These are phyloP conservation scores for Eugnorisma glareosa DNA, from an alignment of 2,888 invertebrate genomes.

Conservation along the genomic window DNA sequence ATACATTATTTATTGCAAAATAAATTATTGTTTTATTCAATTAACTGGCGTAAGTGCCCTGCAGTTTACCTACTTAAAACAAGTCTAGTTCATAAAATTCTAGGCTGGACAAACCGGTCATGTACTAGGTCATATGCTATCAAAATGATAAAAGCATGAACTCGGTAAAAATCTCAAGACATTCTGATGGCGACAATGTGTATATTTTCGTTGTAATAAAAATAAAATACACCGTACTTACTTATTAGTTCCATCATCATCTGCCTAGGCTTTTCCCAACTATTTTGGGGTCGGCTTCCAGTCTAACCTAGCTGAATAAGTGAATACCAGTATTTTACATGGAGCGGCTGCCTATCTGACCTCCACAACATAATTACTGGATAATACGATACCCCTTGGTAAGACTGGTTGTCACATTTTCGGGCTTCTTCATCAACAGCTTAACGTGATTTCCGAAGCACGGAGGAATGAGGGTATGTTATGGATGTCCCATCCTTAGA, in stretches of 20 bases:
- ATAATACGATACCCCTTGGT: not conserved
- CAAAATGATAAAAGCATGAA: conserved; percentile 54
- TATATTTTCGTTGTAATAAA: too few relatives aligned
- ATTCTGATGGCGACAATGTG: conserved; percentile 27
- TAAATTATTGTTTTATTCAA: conserved; percentile 39
- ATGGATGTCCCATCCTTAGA: not conserved
- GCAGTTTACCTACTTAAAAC: conserved; percentile 12
- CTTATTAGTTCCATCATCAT: not conserved
- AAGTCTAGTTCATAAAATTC: conserved; percentile 39
- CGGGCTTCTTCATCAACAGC: not conserved
- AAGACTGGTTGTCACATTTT: not conserved
- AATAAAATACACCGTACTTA: too few relatives aligned
- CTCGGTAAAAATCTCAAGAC: not conserved
- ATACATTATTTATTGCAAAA: conserved; percentile 65
- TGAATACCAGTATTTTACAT: not conserved
- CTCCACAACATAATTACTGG: not conserved
- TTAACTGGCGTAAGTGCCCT: not conserved
- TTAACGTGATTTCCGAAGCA: not conserved
- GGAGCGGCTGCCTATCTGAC: not conserved
- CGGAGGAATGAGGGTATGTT: not conserved
- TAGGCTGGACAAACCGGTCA: conserved; percentile 38
- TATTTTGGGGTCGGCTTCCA: not conserved
- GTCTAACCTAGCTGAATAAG: not conserved
- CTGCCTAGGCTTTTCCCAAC: not conserved
- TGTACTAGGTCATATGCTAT: conserved; percentile 50